Evolutionary conservation across 2,888 invertebrate genomes (phyloP), one percentile per base, ranked within the genome.

Genomic region (Athalia rosae): DNA sequence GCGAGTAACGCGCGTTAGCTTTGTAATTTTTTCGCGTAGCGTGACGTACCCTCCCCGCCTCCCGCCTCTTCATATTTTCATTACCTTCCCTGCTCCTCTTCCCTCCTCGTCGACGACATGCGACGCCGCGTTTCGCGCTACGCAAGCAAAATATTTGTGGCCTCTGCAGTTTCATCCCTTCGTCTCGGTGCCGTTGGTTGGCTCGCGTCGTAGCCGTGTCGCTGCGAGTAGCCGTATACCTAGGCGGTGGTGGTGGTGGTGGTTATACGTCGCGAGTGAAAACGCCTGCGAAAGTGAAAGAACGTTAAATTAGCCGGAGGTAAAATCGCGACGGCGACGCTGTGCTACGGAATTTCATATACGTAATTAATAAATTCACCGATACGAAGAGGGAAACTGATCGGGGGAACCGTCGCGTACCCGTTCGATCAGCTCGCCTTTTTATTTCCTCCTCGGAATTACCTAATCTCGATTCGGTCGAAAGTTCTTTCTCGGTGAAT

Each of bases 231-330:
- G 0, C 43, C n/a, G 15, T 15, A n/a, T n/a, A n/a, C n/a, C n/a
- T n/a, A n/a, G n/a, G n/a, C n/a, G n/a, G n/a, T n/a, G n/a, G n/a
- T n/a, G n/a, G n/a, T n/a, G n/a, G n/a, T n/a, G 58, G 13, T n/a
- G 41, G 11, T 62, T 43, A 62, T 15, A 7, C 9, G 28, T 9
- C 53, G 53, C 15, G 47, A 41, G 74, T 48, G 62, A 59, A 59
- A 48, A 48, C 71, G 56, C 28, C 28, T 61, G 74, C 74, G 74
- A 74, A 74, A 74, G 74, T 74, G 61, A 74, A 28, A 28, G 28
- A 28, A 62, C 62, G 13, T 74, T 48, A 11, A 28, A 61, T 74
- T 61, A 6, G 61, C 74, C 61, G 50, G 43, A 59, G 74, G 74
- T 0, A 56, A 28, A 43, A 47, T 50, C 53, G 50, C 45, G 6